These are phyloP conservation scores for Oncorhynchus tshawytscha DNA, from an alignment of 2,113 vertebrate genomes.

Conservation along the genomic window DNA sequence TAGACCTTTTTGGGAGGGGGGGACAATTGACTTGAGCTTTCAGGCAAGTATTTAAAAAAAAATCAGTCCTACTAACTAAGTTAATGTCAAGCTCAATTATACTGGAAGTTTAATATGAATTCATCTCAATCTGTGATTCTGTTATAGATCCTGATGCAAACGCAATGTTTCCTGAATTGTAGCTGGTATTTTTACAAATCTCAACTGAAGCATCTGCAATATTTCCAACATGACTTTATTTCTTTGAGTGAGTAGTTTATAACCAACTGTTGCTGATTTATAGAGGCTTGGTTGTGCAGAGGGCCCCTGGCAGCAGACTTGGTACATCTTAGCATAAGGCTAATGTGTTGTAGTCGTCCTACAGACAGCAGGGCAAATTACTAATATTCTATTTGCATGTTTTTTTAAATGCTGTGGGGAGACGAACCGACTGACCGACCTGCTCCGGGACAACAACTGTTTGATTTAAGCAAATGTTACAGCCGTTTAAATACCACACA, in stretches of 20 bases:
- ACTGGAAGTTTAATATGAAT: not conserved
- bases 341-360: conserved; percentile 23
- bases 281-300: conserved; percentile 6
- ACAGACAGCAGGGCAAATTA: conserved; percentile 46
- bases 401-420: conserved; percentile 52
- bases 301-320: conserved; percentile 29
- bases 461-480: conserved; percentile 72
- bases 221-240: conserved; percentile 21
- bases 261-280: not conserved
- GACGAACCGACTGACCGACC: conserved; percentile 27
- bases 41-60: no score
- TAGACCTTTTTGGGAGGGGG: no score
- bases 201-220: not conserved
- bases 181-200: not conserved
- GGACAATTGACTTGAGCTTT: no score
- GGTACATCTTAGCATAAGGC: conserved; percentile 33
- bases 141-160: not conserved
- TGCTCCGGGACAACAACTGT: conserved; percentile 52
- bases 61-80: no score
- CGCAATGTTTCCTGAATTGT: not conserved
- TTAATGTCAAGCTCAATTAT: not conserved
- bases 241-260: conserved; percentile 25
- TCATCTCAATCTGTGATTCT: not conserved
- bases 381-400: conserved; percentile 46
- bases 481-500: conserved; percentile 75